These are phyloP conservation scores for Lissonota sp. DNA, from an alignment of 2,888 invertebrate species.

Conservation along the genomic window DNA sequence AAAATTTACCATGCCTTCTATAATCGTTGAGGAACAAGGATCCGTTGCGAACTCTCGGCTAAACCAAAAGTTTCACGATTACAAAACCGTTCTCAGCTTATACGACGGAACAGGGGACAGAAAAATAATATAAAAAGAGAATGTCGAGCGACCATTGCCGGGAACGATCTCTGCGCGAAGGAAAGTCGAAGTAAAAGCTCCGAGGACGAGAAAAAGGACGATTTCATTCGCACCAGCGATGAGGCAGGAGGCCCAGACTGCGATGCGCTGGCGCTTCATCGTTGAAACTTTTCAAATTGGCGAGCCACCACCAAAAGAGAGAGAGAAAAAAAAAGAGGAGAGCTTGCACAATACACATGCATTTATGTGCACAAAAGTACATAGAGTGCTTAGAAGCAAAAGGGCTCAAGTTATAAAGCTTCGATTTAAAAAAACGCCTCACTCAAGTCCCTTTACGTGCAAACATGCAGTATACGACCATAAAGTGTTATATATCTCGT, in stretches of 20 bases:
- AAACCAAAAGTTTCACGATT: constrained; percentile 26
- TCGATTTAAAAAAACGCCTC: no score
- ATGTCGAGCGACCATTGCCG: constrained; percentile 29
- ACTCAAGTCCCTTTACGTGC: no score
- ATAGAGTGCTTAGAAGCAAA: neutral
- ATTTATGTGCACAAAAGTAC: constrained; percentile 21
- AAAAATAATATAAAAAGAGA: constrained; percentile 15
- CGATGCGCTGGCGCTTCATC: constrained; percentile 41
- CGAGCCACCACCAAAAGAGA: constrained; percentile 41
- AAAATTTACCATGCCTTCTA: no score
- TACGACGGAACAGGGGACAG: neutral
- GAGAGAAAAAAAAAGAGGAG: neutral
- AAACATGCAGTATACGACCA: neutral
- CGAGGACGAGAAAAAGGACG: constrained; percentile 54
- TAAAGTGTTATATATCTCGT: neutral
- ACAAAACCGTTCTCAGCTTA: neutral
- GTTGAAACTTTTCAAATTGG: constrained; percentile 66
- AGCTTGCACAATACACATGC: constrained; percentile 12
- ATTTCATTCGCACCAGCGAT: constrained; percentile 50
- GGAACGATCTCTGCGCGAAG: constrained; percentile 31
- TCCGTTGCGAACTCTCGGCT: neutral
- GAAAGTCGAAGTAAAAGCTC: constrained; percentile 20
- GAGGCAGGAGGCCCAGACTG: constrained; percentile 42
- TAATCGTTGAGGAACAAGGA: neutral
- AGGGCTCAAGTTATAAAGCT: no score